Conservation (phyloP, 2,888 invertebrate species). For the Nowickia ferox region DNA sequence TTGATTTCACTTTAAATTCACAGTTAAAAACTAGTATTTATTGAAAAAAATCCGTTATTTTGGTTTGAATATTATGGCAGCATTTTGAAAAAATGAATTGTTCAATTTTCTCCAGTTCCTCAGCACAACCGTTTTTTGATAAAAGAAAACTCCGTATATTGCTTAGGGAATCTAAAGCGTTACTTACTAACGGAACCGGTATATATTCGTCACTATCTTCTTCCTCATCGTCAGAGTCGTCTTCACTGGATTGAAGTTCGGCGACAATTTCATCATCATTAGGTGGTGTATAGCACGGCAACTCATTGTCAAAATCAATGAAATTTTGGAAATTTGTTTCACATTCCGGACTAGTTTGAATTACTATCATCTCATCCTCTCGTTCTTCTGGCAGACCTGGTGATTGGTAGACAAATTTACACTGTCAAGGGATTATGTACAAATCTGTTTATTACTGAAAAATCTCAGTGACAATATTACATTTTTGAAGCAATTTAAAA, state of each 20-base stretch:
- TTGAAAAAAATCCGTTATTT: background rate
- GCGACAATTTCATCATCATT: no score
- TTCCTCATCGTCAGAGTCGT: background rate
- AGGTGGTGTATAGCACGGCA: conserved; percentile 21
- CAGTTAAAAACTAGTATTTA: no score
- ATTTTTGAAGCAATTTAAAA: conserved; percentile 8
- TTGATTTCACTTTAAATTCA: no score
- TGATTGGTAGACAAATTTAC: background rate
- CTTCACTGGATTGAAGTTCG: background rate
- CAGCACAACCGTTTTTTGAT: background rate
- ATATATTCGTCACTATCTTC: background rate
- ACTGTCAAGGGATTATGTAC: background rate
- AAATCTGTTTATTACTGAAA: no score
- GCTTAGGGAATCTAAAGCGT: background rate
- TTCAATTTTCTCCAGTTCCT: conserved; percentile 32
- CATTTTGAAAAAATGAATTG: conserved; percentile 17
- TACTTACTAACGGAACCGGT: background rate
- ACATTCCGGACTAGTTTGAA: no score
- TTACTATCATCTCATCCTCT: background rate
- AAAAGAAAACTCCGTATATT: background rate
- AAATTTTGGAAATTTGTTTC: conserved; percentile 8
- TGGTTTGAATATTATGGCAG: background rate
- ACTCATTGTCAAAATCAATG: conserved; percentile 22
- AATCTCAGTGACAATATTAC: background rate
- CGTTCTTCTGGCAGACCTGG: background rate